Evolutionary conservation across 2,888 invertebrate genomes (phyloP), one percentile per base, ranked within the genome.

Genomic region (Eupithecia dodoneata): DNA sequence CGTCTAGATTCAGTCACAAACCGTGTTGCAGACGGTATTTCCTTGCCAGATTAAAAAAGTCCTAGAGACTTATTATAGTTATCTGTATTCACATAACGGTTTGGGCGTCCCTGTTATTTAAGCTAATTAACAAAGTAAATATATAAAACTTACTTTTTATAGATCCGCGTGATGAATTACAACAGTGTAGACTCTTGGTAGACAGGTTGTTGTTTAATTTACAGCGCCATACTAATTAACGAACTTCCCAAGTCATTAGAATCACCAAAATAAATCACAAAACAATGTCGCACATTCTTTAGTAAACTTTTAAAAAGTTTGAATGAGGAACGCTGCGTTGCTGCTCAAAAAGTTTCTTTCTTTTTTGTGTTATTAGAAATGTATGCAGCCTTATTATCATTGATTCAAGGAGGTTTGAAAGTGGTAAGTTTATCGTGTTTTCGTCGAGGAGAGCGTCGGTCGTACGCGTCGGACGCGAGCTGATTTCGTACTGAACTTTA

Each of bases 391-490:
- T 13, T 52, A 70, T 49, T 15, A 18, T 42, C 42, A 18, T 52
- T 42, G 7, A 67, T 15, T 63, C 63, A 79, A 72, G 76, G 63
- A 81, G 72, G 78, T 78, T 78, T 65, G 77, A 74, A 59, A 78
- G 77, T 81, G 80, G 80, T 81, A 82, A 85, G 83, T 85, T 83
- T 86, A 74, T 81, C 87, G 86, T 85, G 76, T 73, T 49, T 82
- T 79, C 82, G 83, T 72, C 70, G 72, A 76, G 74, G 77, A 77
- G 66, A 84, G 83, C 84, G 73, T 73, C 73, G 79, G 76, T 74
- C 84, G 89, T 89, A 86, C 87, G 85, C 83, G 81, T 84, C 83
- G 84, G 78, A 74, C 85, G 88, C 84, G 82, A 73, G 87, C 85
- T 86, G 83, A 82, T 75, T 83, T 82, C 81, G 79, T 84, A 88